Evolutionary conservation across 2,113 vertebrate species (phyloP).

Genomic region (Misgurnus anguillicaudatus): DNA sequence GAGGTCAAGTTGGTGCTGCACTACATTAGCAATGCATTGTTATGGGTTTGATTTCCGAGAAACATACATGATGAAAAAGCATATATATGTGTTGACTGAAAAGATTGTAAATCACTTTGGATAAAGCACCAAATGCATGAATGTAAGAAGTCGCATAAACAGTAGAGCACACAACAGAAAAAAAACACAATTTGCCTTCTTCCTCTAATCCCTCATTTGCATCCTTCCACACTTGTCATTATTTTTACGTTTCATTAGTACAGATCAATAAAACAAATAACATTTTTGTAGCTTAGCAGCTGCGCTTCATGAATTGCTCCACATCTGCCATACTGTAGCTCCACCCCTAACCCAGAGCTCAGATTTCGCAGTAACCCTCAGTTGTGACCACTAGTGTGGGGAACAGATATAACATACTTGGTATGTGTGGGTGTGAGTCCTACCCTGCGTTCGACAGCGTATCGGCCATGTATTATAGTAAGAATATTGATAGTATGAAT

Average conservation of each 20-base stretch:
- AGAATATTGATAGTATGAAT: too few relatives aligned
- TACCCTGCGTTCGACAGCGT: too few relatives aligned
- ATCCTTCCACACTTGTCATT: conserved; percentile 55
- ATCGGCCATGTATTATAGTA: too few relatives aligned
- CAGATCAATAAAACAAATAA: conserved; percentile 69
- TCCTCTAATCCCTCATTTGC: neutral
- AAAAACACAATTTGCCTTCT: conserved; percentile 66
- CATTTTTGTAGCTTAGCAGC: conserved; percentile 64
- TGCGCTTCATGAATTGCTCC: neutral
- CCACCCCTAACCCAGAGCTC: conserved; percentile 34
- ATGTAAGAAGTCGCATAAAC: conserved; percentile 60
- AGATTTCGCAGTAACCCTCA: conserved; percentile 30
- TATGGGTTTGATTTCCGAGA: too few relatives aligned
- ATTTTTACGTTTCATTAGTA: conserved; percentile 75
- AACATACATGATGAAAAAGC: too few relatives aligned
- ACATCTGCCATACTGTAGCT: conserved; percentile 23
- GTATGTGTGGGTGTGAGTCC: neutral
- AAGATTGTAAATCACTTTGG: too few relatives aligned
- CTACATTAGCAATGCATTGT: neutral
- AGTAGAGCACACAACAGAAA: conserved; percentile 48
- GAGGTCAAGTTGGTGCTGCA: neutral
- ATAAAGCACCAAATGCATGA: too few relatives aligned
- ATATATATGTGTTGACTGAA: too few relatives aligned
- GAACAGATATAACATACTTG: conserved; percentile 19
- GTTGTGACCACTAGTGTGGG: conserved; percentile 8